Conservation (phyloP, 2,113 vertebrate genomes). For the Phyllostomus hastatus region DNA sequence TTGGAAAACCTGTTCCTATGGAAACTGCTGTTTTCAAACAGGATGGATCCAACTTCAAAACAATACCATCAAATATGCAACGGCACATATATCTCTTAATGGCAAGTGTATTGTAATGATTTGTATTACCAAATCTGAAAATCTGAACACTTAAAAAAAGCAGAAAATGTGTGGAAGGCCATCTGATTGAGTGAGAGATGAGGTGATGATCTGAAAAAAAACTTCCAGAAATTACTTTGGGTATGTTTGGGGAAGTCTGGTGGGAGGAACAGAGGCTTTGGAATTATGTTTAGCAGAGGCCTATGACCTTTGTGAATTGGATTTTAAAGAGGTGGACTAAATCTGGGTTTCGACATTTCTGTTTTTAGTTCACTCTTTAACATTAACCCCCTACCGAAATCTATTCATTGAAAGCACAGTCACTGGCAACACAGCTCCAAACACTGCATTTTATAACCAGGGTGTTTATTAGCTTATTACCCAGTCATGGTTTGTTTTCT, state of each 20-base stretch:
- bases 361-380: neutral
- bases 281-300: conserved; percentile 31
- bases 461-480: neutral
- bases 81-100: conserved; percentile 71
- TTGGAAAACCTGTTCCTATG: conserved; percentile 84
- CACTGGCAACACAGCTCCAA: neutral
- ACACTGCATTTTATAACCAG: conserved; percentile 23
- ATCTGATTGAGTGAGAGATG: conserved; percentile 36
- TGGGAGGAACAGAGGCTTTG: conserved; percentile 38
- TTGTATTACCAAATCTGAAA: conserved; percentile 69
- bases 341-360: neutral
- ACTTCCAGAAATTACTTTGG: conserved; percentile 9
- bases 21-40: conserved; percentile 84
- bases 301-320: neutral
- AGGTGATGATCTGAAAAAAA: conserved; percentile 39
- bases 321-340: neutral
- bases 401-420: neutral
- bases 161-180: conserved; percentile 50
- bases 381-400: neutral
- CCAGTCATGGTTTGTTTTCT: neutral
- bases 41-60: conserved; percentile 78
- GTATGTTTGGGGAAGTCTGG: neutral
- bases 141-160: neutral
- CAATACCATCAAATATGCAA: conserved; percentile 75
- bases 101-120: conserved; percentile 68